Evolutionary conservation across 2,888 invertebrate genomes (phyloP).

Genomic region (Hemithea aestivaria): DNA sequence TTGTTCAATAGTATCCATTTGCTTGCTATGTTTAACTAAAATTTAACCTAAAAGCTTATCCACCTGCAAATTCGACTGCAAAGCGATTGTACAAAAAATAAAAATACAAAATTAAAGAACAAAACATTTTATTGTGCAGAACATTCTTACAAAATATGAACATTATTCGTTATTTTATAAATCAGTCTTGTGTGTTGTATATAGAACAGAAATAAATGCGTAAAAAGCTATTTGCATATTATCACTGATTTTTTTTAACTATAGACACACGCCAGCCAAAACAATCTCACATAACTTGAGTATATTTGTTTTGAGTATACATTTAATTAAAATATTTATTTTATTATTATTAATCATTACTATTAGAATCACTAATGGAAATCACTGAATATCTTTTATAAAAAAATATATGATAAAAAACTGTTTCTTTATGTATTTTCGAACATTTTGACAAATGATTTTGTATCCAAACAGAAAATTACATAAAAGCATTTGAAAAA

Average conservation of each 20-base stretch:
- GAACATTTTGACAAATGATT: no score
- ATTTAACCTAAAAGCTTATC: slow-evolving; percentile 21
- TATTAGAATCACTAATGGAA: no score
- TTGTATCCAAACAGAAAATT: no score
- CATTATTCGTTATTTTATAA: slow-evolving; percentile 53
- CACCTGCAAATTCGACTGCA: no score
- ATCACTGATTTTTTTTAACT: slow-evolving; percentile 17
- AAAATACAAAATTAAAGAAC: slow-evolving; percentile 63
- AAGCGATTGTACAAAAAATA: no score
- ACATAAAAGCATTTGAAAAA: no score
- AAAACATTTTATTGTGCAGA: slow-evolving; percentile 76
- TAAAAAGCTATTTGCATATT: slow-evolving; percentile 44
- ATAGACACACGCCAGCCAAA: slow-evolving; percentile 42
- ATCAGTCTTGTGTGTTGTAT: slow-evolving; percentile 79
- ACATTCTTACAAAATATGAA: slow-evolving; percentile 71
- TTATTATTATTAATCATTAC: no score
- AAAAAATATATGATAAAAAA: no score
- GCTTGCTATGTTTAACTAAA: slow-evolving; percentile 47
- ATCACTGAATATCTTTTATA: no score
- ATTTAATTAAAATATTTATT: slow-evolving; percentile 10
- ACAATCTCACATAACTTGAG: slow-evolving; percentile 57
- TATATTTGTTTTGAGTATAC: slow-evolving; percentile 26
- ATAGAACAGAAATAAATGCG: slow-evolving; percentile 74
- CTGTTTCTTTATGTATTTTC: no score
- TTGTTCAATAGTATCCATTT: slow-evolving; percentile 47